These are phyloP conservation scores for Neodiprion lecontei DNA, from an alignment of 1,140 invertebrate genomes.

Conservation along the genomic window DNA sequence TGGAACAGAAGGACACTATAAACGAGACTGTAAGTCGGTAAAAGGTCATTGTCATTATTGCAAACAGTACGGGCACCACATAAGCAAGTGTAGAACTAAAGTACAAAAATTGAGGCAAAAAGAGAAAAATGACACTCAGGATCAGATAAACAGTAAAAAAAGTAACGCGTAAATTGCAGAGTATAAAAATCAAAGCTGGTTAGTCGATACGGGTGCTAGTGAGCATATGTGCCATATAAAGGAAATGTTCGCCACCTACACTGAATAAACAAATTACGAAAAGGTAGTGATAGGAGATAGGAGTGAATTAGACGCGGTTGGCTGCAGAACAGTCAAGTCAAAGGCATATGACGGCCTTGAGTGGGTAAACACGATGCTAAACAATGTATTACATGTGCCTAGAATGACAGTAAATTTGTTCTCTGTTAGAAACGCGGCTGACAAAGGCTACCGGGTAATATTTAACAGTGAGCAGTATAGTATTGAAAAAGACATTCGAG, in stretches of 20 bases:
- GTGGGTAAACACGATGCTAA: slow-evolving; percentile 29
- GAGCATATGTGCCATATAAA: slow-evolving; percentile 29
- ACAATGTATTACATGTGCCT: slow-evolving; percentile 49
- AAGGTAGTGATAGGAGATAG: slow-evolving; percentile 30
- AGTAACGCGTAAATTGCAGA: no score
- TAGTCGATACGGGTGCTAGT: slow-evolving; percentile 23
- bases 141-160: no score
- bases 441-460: no score
- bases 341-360: slow-evolving; percentile 23
- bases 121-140: no score
- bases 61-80: no score
- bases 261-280: slow-evolving; percentile 15
- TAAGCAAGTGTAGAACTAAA: no score
- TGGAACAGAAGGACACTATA: slow-evolving; percentile 2
- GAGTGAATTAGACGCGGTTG: slow-evolving; percentile 27
- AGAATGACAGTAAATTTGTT: slow-evolving; percentile 20
- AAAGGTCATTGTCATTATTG: no score
- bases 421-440: no score
- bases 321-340: slow-evolving; percentile 26
- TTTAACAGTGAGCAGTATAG: no score
- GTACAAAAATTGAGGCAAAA: no score
- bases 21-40: neutral
- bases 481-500: no score
- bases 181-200: no score
- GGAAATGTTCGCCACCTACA: slow-evolving; percentile 21